Percentiles rank a stretch among this genome's conserved stretches.
These are phyloP conservation scores for Epinotia ramella DNA, from an alignment of 2,888 invertebrate species.

Conservation along the genomic window DNA sequence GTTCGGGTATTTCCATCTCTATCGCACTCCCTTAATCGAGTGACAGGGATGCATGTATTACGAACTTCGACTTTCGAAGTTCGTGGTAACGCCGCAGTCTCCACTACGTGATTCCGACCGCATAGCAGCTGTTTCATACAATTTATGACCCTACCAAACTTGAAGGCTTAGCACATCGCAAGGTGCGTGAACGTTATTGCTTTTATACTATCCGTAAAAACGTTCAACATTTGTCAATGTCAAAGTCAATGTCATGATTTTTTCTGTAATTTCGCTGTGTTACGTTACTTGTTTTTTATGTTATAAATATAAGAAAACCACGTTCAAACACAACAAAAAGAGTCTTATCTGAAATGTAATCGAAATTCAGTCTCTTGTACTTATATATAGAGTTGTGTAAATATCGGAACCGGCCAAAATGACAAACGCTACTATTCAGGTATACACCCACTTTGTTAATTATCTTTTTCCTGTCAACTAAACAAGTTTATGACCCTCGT, in stretches of 20 bases:
- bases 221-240: conserved; percentile 32
- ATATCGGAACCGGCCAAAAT: conserved; percentile 52
- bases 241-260: conserved; percentile 37
- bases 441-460: conserved; percentile 59
- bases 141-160: no score
- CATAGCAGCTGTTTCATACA: no score
- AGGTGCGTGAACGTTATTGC: background rate
- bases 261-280: conserved; percentile 26
- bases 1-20: no score
- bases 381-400: background rate
- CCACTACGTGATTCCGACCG: no score
- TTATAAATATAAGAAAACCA: conserved; percentile 18
- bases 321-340: background rate
- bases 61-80: no score
- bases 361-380: conserved; percentile 21
- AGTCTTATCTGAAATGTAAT: conserved; percentile 46
- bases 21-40: no score
- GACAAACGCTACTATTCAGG: conserved; percentile 82
- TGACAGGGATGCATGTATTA: no score
- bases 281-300: conserved; percentile 37
- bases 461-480: conserved; percentile 3
- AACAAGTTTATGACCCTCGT: background rate
- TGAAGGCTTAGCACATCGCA: no score
- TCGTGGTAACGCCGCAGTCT: no score
- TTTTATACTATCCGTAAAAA: background rate